Evolutionary conservation across 2,797 vertebrate genomes (phyloP).

Genomic region (Mormyrus proboscirostris): DNA sequence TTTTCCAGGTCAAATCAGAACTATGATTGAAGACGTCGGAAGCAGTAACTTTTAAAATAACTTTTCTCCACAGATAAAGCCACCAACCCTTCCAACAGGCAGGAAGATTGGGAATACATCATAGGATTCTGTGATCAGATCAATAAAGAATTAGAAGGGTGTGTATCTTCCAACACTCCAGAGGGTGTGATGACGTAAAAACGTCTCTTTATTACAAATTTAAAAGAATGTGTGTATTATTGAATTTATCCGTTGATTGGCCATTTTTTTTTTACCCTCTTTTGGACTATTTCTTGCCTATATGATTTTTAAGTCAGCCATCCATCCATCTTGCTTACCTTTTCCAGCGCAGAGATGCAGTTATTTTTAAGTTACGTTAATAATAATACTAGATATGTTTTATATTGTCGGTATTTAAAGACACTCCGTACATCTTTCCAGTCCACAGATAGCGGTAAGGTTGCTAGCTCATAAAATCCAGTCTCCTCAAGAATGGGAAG

Average conservation of each 20-base stretch:
- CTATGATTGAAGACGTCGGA: not conserved
- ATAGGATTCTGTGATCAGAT: slow-evolving; percentile 94
- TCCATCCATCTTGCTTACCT: not conserved
- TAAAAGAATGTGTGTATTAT: not conserved
- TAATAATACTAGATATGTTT: not conserved
- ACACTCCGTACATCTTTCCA: slow-evolving; percentile 46
- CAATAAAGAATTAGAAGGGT: slow-evolving; percentile 95
- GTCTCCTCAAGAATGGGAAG: slow-evolving; percentile 94
- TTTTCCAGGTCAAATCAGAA: not conserved
- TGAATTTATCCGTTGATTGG: not conserved
- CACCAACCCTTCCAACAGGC: slow-evolving; percentile 84
- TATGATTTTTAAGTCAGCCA: not conserved
- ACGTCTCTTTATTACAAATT: not conserved
- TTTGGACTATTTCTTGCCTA: not conserved
- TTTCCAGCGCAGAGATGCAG: not conserved
- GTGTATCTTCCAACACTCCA: slow-evolving; percentile 30
- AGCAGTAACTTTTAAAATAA: not conserved
- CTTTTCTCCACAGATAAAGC: slow-evolving; percentile 74
- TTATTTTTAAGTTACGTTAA: not conserved
- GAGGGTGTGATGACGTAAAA: not conserved
- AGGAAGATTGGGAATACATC: slow-evolving; percentile 92
- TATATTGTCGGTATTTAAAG: not conserved
- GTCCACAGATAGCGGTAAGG: slow-evolving; percentile 85
- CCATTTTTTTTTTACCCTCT: not conserved
- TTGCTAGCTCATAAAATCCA: slow-evolving; percentile 91